Evolutionary conservation across 2,113 vertebrate genomes (phyloP), one percentile per base, ranked within the genome.

Genomic region (Anarrhichthys ocellatus): DNA sequence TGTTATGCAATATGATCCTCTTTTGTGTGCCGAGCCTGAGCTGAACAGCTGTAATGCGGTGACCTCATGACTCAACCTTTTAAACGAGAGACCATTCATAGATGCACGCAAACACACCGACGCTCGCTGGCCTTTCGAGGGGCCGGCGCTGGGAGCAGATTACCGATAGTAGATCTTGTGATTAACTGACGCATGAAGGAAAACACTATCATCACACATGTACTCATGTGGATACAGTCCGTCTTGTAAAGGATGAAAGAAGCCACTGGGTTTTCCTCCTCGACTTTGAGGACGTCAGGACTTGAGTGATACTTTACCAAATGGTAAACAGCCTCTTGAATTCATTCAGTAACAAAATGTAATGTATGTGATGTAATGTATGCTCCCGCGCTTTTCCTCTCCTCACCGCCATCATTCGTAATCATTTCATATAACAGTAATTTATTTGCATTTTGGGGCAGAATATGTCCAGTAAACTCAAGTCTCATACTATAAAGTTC

Each of bases 1-100:
- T 73, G 74, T 87, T 84, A 87, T 86, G 70, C 22, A 90, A 86
- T 32, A 54, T 70, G 58, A 90, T 80, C 56, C 67, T 70, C 67
- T 83, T 76, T 72, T 36, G 11, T 81, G 46, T 54, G 56, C 14
- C 36, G 29, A 34, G 50, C 63, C 70, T 42, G 20, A 63, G 64
- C 24, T 11, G 38, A 72, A 79, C 69, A 82, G 65, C 34, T 85
- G 73, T 71, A 77, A 72, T 66, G 64, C 50, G 13, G 44, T 66
- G 78, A 83, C 80, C 72, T 81, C 66, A 62, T 62, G 63, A 78
- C 73, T 76, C 56, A 42, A 36, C 54, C 63, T 76, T 68, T 69
- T 2, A 48, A 29, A 59, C 8, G 17, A 76, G 5, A 34, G 68
- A 80, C 15, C 61, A 62, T 42, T 68, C 66, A 77, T 24, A 59